These are phyloP conservation scores for Crossocerus cetratus DNA, from an alignment of 2,888 invertebrate species.

Conservation along the genomic window DNA sequence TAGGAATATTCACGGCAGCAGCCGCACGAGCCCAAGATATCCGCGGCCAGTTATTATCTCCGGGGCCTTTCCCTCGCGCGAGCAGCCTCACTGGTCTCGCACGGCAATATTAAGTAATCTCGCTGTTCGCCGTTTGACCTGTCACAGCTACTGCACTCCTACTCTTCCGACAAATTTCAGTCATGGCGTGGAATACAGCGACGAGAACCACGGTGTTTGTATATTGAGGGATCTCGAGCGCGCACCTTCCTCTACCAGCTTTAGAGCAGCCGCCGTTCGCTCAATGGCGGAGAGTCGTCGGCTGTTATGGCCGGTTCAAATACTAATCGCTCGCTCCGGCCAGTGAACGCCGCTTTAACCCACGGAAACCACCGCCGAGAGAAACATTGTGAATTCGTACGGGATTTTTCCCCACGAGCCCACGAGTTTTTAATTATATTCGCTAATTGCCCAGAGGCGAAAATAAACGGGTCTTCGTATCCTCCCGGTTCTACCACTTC, in stretches of 20 bases:
- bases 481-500: no score
- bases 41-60: conserved; percentile 14
- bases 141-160: conserved; percentile 67
- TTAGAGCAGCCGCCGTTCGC: conserved; percentile 27
- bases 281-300: conserved; percentile 43
- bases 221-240: conserved; percentile 50
- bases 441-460: no score
- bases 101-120: conserved; percentile 65
- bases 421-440: no score
- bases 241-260: conserved; percentile 46
- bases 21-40: conserved; percentile 10
- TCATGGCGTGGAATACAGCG: conserved; percentile 64
- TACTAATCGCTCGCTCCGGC: neutral
- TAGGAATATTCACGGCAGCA: conserved; percentile 20
- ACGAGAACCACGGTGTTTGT: conserved; percentile 55
- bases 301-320: conserved; percentile 29
- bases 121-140: conserved; percentile 64
- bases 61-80: conserved; percentile 13
- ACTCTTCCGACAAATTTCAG: conserved; percentile 65
- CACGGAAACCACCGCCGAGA: no score
- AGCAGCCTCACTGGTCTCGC: conserved; percentile 36
- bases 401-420: no score
- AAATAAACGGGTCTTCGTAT: no score
- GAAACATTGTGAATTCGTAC: no score
- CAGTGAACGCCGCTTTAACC: neutral